These are phyloP conservation scores for Puma concolor DNA, from an alignment of 2,113 vertebrate species.

Conservation along the genomic window DNA sequence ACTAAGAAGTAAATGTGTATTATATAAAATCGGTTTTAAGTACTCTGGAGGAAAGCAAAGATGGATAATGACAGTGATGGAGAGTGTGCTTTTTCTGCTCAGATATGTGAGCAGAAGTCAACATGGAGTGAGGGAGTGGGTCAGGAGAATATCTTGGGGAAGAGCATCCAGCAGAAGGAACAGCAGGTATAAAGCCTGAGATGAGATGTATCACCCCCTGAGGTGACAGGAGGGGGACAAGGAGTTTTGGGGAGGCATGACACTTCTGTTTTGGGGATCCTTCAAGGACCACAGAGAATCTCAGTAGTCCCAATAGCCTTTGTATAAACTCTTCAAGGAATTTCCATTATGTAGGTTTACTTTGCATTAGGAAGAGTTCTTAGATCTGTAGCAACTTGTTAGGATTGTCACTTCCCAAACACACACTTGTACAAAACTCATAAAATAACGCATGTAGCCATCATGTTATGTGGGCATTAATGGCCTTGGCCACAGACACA, in stretches of 20 bases:
- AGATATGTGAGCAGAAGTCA: background rate
- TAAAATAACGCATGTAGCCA: background rate
- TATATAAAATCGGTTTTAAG: background rate
- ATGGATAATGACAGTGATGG: background rate
- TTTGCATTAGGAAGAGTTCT: background rate
- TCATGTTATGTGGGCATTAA: background rate
- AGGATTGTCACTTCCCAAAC: background rate
- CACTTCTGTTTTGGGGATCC: background rate
- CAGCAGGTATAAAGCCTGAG: background rate
- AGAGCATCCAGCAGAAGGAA: background rate
- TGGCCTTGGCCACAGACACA: background rate
- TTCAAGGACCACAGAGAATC: background rate
- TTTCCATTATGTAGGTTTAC: background rate
- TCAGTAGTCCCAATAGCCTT: background rate
- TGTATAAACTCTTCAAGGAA: background rate
- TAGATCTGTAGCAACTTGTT: background rate
- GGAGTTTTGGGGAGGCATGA: background rate
- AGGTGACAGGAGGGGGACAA: background rate
- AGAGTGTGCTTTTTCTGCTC: background rate
- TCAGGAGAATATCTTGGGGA: background rate
- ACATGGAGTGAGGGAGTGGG: background rate
- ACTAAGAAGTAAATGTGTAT: background rate
- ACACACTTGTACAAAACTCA: background rate
- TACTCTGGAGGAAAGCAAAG: background rate
- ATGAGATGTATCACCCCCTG: background rate